phyloP scores from a whole-genome alignment of 2,888 invertebrate species.

The Formica aserva region DNA sequence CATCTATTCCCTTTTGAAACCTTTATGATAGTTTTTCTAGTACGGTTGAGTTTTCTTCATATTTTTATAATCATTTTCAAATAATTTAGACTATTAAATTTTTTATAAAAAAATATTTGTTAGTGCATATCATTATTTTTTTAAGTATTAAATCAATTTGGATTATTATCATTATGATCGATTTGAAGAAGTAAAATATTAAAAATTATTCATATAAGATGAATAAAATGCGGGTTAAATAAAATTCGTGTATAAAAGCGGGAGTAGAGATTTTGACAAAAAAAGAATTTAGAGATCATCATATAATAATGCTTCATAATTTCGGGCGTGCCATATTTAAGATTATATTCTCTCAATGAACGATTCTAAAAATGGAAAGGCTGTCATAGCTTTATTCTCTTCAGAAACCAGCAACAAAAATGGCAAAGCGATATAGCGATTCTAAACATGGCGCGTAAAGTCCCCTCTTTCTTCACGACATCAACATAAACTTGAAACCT shows the following conservation, averaged over 20 bases:
- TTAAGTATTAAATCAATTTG: background rate
- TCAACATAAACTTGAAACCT: background rate
- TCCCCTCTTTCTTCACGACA: background rate
- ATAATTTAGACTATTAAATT: background rate
- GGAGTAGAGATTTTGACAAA: background rate
- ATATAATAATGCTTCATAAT: background rate
- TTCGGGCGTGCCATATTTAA: background rate
- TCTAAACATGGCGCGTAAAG: constrained; percentile 37
- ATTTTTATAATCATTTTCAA: background rate
- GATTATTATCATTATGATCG: background rate
- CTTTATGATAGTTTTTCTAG: background rate
- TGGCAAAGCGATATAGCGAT: constrained; percentile 21
- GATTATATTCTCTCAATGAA: background rate
- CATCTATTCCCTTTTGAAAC: background rate
- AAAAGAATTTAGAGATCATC: background rate
- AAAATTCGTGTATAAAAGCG: background rate
- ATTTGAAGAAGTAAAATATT: background rate
- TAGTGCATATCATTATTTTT: background rate
- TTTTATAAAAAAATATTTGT: background rate
- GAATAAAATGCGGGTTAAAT: background rate
- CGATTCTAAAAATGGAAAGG: background rate
- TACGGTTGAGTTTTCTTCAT: background rate
- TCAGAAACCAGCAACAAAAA: constrained; percentile 20
- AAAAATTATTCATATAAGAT: background rate
- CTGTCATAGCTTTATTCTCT: constrained; percentile 12